Base-by-base conservation (phyloP, 2,113 vertebrate species). In the Gavialis gangeticus region DNA sequence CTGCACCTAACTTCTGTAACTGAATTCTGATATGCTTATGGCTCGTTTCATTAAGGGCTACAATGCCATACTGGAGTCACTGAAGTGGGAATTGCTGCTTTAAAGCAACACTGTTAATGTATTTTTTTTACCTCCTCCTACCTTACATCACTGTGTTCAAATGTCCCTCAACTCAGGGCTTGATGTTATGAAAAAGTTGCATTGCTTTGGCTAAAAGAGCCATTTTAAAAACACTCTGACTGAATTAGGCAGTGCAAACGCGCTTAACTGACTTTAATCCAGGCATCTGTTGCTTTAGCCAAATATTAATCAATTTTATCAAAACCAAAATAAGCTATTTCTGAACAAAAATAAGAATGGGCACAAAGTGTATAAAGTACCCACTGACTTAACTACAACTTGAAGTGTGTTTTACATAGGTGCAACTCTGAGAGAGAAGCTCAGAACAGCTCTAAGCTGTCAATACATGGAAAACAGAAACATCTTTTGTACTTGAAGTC, bases 161-260 rank as follows among this genome's bases (percentile, higher is more conserved):
- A 73, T 28, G 4, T 17, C 59, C 67, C 63, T 64, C 58, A 91
- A 82, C 30, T 58, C 0, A 0, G 46, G 5, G 6, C 62, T 90
- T 58, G 66, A 10, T 79, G 55, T 57, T 0, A 0, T 2, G 58
- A n/a, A 5, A 27, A 78, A 78, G 3, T 30, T 83, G 21, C 15
- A 67, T 2, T 9, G 75, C 73, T 84, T 27, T 19, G 89, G 81
- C 1, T 24, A 0, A 5, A 55, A n/a, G 21, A 78, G 12, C 34
- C 11, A 37, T 71, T 71, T 25, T 12, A 69, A 69, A 37, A 84
- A 85, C 9, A 9, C 46, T 46, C 46, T 46, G 46, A 46, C 46
- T 46, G 46, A 46, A 46, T 9, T 88, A 27, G 0, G 2, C 6
- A 11, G 3, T 12, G 69, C 1, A 1, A 80, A 25, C 34, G 57